Evolutionary conservation across 2,888 invertebrate genomes (phyloP).

Genomic region (Diploptera punctata): DNA sequence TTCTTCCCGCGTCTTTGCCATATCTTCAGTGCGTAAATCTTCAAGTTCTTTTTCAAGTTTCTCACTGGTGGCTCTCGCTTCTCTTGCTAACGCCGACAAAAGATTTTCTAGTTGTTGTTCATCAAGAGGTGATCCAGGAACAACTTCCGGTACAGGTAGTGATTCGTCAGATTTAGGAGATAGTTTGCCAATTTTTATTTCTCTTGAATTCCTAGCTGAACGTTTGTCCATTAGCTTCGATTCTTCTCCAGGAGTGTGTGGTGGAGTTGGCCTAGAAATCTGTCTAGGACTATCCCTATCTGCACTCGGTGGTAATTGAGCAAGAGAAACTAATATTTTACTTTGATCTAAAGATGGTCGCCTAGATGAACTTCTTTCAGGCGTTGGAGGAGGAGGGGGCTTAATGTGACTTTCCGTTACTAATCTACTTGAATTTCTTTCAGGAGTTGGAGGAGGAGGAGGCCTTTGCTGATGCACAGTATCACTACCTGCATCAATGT

Average conservation of each 20-base stretch:
- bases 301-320: neutral
- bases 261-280: no score
- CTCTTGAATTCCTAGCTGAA: neutral
- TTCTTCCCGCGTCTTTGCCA: no score
- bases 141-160: constrained; percentile 30
- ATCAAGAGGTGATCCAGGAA: constrained; percentile 48
- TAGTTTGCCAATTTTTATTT: neutral
- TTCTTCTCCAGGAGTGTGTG: neutral
- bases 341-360: constrained; percentile 19
- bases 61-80: constrained; percentile 77
- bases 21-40: no score
- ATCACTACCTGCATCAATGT: neutral
- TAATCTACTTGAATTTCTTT: constrained; percentile 23
- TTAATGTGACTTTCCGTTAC: neutral
- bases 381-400: constrained; percentile 26
- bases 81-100: constrained; percentile 73
- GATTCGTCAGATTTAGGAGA: neutral
- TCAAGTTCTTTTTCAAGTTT: constrained; percentile 60
- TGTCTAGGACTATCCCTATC: constrained; percentile 11
- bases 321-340: neutral
- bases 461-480: constrained; percentile 6
- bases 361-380: constrained; percentile 26
- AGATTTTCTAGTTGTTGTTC: constrained; percentile 71
- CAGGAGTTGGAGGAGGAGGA: constrained; percentile 24
- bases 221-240: neutral